These are phyloP conservation scores for Enteromius afrohamiltoni DNA, from an alignment of 2,797 vertebrate species.

Conservation along the genomic window DNA sequence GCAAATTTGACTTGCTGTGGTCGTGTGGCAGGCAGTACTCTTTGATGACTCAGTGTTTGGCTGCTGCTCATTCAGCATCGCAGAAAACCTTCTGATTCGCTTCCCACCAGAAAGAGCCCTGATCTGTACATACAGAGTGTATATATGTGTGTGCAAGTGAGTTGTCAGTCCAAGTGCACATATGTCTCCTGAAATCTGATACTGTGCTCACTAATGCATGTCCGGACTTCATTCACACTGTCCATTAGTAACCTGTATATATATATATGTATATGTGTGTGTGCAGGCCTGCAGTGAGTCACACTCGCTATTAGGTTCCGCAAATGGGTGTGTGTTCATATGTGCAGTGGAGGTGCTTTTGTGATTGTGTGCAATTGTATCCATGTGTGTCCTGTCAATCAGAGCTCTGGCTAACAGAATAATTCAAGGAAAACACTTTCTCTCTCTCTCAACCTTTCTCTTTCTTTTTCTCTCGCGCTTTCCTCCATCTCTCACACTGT, in stretches of 20 bases:
- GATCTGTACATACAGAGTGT: slow-evolving; percentile 3
- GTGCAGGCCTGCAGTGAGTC: slow-evolving; percentile 24
- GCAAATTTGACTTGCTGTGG: background rate
- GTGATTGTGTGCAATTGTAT: slow-evolving; percentile 27
- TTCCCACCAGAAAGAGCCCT: background rate
- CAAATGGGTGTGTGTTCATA: slow-evolving; percentile 17
- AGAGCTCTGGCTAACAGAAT: slow-evolving; percentile 8
- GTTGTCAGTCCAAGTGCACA: slow-evolving; percentile 54
- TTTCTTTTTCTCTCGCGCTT: background rate
- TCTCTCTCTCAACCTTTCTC: background rate
- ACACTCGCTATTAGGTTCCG: slow-evolving; percentile 36
- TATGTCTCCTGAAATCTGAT: slow-evolving; percentile 71
- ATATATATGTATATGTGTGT: slow-evolving; percentile 28
- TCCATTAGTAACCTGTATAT: slow-evolving; percentile 58
- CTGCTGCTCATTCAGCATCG: background rate
- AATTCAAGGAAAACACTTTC: slow-evolving; percentile 26
- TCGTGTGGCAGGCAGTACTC: background rate
- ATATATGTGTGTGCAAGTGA: background rate
- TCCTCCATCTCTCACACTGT: slow-evolving; percentile 35
- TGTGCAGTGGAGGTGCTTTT: background rate
- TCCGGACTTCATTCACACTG: slow-evolving; percentile 61
- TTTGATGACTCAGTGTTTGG: slow-evolving; percentile 2
- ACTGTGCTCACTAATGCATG: slow-evolving; percentile 64
- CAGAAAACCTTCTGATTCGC: background rate
- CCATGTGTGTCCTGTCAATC: slow-evolving; percentile 39